These are phyloP conservation scores for Aleiodes testaceus DNA, from an alignment of 2,888 invertebrate genomes.

Conservation along the genomic window DNA sequence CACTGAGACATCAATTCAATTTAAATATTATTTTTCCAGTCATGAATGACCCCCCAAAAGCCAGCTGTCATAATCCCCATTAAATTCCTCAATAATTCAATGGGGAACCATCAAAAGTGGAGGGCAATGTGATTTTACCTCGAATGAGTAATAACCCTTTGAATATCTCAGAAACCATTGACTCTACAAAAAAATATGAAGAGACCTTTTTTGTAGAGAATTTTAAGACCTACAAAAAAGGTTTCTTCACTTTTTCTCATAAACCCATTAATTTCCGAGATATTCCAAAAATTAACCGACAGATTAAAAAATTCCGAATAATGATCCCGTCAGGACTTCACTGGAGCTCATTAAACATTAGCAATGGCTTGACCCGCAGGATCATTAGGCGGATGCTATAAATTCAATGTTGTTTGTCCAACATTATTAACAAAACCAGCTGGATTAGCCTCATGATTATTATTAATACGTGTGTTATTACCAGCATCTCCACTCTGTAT, in stretches of 20 bases:
- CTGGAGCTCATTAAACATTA: conserved; percentile 24
- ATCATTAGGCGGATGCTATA: conserved; percentile 34
- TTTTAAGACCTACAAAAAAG: too few relatives aligned
- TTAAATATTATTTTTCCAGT: background rate
- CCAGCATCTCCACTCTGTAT: conserved; percentile 79
- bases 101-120: conserved; percentile 9
- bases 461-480: conserved; percentile 54
- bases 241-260: background rate
- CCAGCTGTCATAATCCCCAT: background rate
- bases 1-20: background rate
- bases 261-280: background rate
- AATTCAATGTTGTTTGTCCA: conserved; percentile 56
- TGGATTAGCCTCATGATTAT: conserved; percentile 53
- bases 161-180: background rate
- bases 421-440: conserved; percentile 62
- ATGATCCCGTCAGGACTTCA: conserved; percentile 13
- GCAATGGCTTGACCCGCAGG: conserved; percentile 29
- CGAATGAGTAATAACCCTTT: background rate
- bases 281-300: background rate
- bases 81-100: background rate
- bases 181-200: background rate
- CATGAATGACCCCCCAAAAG: background rate
- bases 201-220: too few relatives aligned
- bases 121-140: conserved; percentile 41
- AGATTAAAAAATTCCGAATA: background rate